Evolutionary conservation across 2,113 vertebrate species (phyloP), one percentile per base, ranked within the genome.

Genomic region (Sterrhoptilus dennistouni): DNA sequence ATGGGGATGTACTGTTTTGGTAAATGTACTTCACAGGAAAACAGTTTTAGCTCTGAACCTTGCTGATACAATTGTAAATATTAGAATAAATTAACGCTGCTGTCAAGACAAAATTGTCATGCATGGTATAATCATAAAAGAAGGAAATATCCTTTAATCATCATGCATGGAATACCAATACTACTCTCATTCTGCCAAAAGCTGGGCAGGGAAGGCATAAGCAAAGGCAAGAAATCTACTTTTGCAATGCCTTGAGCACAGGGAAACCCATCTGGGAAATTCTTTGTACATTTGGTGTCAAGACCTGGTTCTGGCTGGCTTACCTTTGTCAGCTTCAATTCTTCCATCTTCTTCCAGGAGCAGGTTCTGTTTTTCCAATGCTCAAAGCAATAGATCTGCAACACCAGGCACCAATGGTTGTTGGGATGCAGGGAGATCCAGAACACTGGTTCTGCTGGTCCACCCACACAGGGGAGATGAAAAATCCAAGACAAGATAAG

Each of bases 401-500:
- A 28, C 12, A 29, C 68, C 66, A 60, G 83, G 68, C 56, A 83
- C 22, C 40, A n/a, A 19, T 0, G 5, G 36, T 40, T 31, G 45
- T 17, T 60, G 84, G 38, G 74, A 80, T 60, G 71, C 25, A 21
- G 75, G 59, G 64, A 68, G 61, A 81, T 92, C 76, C 54, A 87
- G 68, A 96, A 54, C 93, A 86, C 75, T 82, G 90, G 76, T 57
- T 89, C 79, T 94, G 90, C 85, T 68, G 86, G 92, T 90, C 76
- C 83, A 95, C 85, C 90, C 95, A 96, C n/a, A 0, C 71, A 92
- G 68, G 71, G 8, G 14, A 96, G 87, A 86, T 94, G 93, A 74
- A 78, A 95, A 95, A 56, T 60, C 87, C 94, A 87, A 93, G 84
- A 82, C 52, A 91, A 92, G 87, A 79, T 83, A 94, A 88, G 60